Evolutionary conservation across 2,113 vertebrate genomes (phyloP), one percentile per base, ranked within the genome.

Genomic region (Daboia siamensis): DNA sequence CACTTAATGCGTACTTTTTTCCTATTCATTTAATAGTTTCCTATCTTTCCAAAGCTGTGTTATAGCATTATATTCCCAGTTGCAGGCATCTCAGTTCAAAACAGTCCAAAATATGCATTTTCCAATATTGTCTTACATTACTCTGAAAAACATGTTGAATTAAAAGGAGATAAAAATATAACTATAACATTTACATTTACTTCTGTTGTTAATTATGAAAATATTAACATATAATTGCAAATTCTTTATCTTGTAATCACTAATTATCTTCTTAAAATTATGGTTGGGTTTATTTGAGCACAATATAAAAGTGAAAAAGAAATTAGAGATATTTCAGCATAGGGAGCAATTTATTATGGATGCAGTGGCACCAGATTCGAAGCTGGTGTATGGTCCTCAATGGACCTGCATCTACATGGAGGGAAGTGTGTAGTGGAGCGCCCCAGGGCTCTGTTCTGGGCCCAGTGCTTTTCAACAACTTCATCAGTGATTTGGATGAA

Each of bases 291-390:
- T 89, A 21, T 94, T 95, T 95, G 88, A 93, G 46, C 29, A 10
- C n/a, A 56, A 89, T 90, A 89, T 92, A 80, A 92, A 92, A 91
- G 85, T 64, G 88, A 93, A 89, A 57, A 21, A 88, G 85, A 80
- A 88, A 86, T 13, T 24, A 15, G 74, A 91, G 9, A 46, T 93
- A 92, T 93, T 88, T 95, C 96, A 86, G 39, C 94, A 96, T 97
- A 92, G 48, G 46, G 94, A 97, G 95, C 94, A 85, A 91, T 96
- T 96, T 95, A 96, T 97, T 97, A 98, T 0, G 90, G 96, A 95
- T 57, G 59, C 59, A 64, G 59, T 64, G 29, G 59, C 59, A 93
- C 94, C 92, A 46, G 44, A 46, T 46, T 46, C 44, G 44, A 3
- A 46, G 44, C 44, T 46, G 44, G 44, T 4, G 44, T 46, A 3